These are phyloP conservation scores for Tangara arthus DNA, from an alignment of 2,797 vertebrate genomes.

Conservation along the genomic window DNA sequence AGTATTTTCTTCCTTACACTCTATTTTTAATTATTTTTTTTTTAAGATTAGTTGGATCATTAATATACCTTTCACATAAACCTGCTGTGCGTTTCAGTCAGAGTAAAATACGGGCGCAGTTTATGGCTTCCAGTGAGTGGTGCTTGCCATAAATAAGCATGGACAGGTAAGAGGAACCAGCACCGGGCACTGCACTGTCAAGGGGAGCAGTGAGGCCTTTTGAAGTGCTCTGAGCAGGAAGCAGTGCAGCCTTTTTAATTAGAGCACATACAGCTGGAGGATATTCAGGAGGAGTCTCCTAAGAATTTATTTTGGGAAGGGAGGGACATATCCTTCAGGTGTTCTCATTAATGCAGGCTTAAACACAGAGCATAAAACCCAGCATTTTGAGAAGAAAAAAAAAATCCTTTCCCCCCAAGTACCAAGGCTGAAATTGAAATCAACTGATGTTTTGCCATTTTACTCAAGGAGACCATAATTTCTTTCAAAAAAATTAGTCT, in stretches of 20 bases:
- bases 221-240: constrained; percentile 80
- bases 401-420: neutral
- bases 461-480: neutral
- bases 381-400: neutral
- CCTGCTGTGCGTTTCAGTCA: neutral
- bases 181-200: constrained; percentile 47
- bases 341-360: constrained; percentile 66
- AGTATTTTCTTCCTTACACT: neutral
- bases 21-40: neutral
- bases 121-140: constrained; percentile 42
- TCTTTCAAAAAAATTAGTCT: neutral
- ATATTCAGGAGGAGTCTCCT: constrained; percentile 64
- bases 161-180: constrained; percentile 70
- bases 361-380: constrained; percentile 45
- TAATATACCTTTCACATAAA: neutral
- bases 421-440: constrained; percentile 1
- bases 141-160: constrained; percentile 61
- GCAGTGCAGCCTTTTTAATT: constrained; percentile 79
- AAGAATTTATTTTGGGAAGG: constrained; percentile 62
- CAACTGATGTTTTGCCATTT: constrained; percentile 56
- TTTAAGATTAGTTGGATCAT: neutral
- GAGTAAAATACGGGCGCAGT: neutral
- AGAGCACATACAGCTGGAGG: constrained; percentile 73
- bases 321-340: constrained; percentile 71
- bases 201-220: constrained; percentile 70